phyloP scores from a whole-genome alignment of 2,797 vertebrate species.

The Alectoris magna region DNA sequence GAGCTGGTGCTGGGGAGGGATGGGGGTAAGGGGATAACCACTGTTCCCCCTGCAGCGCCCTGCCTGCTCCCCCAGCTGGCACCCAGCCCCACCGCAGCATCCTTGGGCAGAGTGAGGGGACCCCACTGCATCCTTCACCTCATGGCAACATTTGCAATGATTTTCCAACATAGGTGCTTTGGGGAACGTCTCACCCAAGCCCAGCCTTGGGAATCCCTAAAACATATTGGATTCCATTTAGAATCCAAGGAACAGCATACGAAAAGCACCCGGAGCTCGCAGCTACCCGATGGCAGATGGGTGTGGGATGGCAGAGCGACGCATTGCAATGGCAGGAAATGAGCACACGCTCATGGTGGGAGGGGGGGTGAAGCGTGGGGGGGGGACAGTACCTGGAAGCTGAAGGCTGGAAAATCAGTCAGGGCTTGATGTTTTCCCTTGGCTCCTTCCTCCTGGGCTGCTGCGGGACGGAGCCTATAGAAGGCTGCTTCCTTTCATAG shows the following conservation, averaged over 20 bases:
- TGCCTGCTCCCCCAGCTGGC: neutral
- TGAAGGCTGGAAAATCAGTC: slow-evolving; percentile 45
- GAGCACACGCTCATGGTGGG: slow-evolving; percentile 29
- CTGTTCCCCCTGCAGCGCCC: rapidly evolving
- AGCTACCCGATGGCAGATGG: neutral
- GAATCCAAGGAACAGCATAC: neutral
- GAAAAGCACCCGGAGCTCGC: neutral
- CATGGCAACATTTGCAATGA: rapidly evolving
- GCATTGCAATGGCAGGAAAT: slow-evolving; percentile 44
- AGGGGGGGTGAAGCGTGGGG: neutral
- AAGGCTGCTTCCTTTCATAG: slow-evolving; percentile 72
- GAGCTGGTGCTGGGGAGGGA: neutral
- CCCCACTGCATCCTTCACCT: rapidly evolving
- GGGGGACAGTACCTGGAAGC: slow-evolving; percentile 62
- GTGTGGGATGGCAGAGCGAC: neutral
- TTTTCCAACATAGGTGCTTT: neutral
- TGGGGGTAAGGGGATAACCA: neutral
- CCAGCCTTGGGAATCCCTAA: neutral
- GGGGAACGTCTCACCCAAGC: neutral
- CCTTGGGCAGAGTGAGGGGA: neutral
- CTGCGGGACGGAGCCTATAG: slow-evolving; percentile 41
- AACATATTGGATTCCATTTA: rapidly evolving
- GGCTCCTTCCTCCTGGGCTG: slow-evolving; percentile 52
- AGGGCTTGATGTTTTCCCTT: neutral
- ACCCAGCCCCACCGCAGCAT: neutral